Evolutionary conservation across 2,888 invertebrate genomes (phyloP).

Genomic region (Ellobium chinense): DNA sequence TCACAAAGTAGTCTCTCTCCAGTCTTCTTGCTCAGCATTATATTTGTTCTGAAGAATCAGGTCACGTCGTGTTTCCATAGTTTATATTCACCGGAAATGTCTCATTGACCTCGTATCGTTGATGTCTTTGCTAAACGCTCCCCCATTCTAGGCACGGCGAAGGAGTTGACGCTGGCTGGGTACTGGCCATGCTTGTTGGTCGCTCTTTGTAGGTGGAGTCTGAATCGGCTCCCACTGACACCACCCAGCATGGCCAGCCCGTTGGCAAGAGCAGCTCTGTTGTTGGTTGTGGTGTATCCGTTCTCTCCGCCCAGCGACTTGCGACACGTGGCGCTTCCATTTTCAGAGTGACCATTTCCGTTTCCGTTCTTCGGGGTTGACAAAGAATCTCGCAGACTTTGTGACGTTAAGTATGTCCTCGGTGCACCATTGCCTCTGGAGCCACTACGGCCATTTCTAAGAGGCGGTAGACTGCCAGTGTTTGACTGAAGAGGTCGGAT

Average conservation of each 20-base stretch:
- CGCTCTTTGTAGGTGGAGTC: neutral
- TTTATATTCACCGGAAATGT: no score
- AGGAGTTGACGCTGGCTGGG: neutral
- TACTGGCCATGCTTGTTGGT: neutral
- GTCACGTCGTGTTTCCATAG: no score
- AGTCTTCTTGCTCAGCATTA: no score
- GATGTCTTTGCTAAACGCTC: no score
- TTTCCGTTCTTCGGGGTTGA: neutral
- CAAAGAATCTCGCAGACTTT: neutral
- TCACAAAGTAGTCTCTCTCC: no score
- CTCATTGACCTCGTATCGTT: no score
- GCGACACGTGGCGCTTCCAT: neutral
- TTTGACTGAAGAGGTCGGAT: constrained; percentile 52
- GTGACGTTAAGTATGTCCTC: neutral
- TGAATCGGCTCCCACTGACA: neutral
- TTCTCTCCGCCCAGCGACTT: neutral
- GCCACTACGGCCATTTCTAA: neutral
- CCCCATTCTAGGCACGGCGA: constrained; percentile 7
- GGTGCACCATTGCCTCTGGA: neutral
- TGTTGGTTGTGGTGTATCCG: neutral
- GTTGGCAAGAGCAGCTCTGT: neutral
- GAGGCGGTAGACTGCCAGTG: neutral
- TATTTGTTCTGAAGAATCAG: no score
- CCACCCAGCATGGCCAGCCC: neutral
- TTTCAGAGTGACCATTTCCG: neutral